These are phyloP conservation scores for Prunella strophiata DNA, from an alignment of 2,797 vertebrate species.

Conservation along the genomic window DNA sequence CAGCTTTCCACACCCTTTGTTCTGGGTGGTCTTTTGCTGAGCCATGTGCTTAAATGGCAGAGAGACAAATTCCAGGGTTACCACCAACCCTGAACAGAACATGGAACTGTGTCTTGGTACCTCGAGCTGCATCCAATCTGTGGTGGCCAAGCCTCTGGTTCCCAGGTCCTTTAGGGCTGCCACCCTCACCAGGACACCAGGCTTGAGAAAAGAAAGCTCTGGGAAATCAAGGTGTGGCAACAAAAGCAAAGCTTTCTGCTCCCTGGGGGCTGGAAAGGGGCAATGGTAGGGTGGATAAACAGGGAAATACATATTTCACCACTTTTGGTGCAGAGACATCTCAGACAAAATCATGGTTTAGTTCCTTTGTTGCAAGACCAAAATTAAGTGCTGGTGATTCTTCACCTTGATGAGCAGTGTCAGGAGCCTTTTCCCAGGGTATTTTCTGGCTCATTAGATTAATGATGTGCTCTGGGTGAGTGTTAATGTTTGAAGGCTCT, in stretches of 20 bases:
- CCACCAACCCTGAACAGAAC: neutral
- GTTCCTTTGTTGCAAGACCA: neutral
- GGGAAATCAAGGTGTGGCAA: neutral
- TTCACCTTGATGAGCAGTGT: neutral
- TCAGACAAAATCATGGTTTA: neutral
- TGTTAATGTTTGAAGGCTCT: neutral
- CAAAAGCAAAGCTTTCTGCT: neutral
- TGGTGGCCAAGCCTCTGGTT: neutral
- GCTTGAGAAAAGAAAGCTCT: neutral
- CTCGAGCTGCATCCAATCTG: neutral
- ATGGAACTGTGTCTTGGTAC: neutral
- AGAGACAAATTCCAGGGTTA: neutral
- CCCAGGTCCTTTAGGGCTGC: neutral
- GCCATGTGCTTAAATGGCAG: neutral
- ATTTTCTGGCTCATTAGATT: constrained; percentile 11
- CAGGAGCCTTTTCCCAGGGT: neutral
- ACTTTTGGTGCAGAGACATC: neutral
- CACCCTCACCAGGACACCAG: neutral
- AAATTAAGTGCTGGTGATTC: neutral
- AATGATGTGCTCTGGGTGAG: neutral
- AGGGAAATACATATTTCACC: neutral
- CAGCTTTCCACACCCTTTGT: neutral
- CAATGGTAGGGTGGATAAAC: neutral
- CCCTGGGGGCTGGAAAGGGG: neutral
- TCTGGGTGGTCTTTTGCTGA: constrained; percentile 7